A percentile compares a stretch with the other conserved stretches of the same genome.
Conservation (phyloP, 2,888 invertebrate genomes). For the Dorcus parallelipipedus region DNA sequence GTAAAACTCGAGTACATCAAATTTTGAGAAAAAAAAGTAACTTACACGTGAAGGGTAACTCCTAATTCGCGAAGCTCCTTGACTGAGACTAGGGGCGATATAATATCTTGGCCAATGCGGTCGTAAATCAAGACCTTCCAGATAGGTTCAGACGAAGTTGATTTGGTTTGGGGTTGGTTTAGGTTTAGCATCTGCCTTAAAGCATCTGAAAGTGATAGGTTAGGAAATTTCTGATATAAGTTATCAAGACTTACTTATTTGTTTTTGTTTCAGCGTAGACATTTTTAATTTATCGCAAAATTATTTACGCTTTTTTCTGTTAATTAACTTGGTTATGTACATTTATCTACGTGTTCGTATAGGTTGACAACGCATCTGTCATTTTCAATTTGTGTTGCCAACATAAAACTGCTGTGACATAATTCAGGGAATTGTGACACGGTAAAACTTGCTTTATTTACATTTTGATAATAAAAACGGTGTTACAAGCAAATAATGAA, state of each 20-base stretch:
- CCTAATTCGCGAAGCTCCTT: constrained; percentile 94
- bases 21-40: constrained; percentile 29
- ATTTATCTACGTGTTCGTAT: constrained; percentile 17
- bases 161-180: constrained; percentile 75
- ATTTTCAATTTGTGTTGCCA: too few species aligned
- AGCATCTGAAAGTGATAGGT: constrained; percentile 63
- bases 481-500: too few species aligned
- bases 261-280: constrained; percentile 67
- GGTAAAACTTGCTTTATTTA: too few species aligned
- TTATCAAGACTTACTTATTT: constrained; percentile 58
- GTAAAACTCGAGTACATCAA: not conserved
- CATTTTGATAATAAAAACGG: too few species aligned
- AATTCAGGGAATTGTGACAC: too few species aligned
- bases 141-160: constrained; percentile 78
- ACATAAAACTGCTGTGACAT: too few species aligned
- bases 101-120: constrained; percentile 94
- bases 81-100: constrained; percentile 93
- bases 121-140: constrained; percentile 98
- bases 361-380: constrained; percentile 6
- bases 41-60: constrained; percentile 95
- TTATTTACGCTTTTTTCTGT: not conserved
- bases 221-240: constrained; percentile 35
- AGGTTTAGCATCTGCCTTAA: constrained; percentile 94
- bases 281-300: constrained; percentile 42
- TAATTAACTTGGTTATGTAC: not conserved